A percentile compares a stretch with the other conserved stretches of the same genome.
These are phyloP conservation scores for Percina caprodes DNA, from an alignment of 2,113 vertebrate species.

Conservation along the genomic window DNA sequence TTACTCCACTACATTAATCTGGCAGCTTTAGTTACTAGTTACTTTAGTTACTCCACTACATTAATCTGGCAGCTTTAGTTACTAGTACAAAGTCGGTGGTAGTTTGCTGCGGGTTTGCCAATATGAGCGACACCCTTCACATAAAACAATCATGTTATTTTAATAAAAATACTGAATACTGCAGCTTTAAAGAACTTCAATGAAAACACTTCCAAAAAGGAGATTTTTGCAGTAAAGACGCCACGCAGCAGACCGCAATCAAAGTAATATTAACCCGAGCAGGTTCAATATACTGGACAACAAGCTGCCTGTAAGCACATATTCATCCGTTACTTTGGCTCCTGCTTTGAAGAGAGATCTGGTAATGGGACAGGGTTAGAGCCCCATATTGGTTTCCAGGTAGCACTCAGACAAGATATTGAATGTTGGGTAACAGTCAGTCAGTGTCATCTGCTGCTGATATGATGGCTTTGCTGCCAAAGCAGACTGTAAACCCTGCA, in stretches of 20 bases:
- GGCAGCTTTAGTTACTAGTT: too few relatives aligned
- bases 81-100: too few relatives aligned
- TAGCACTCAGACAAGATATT: neutral
- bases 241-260: neutral
- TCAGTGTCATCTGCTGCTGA: conserved; percentile 31
- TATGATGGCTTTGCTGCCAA: conserved; percentile 12
- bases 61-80: too few relatives aligned
- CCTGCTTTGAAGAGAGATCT: conserved; percentile 31
- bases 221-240: neutral
- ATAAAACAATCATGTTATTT: too few relatives aligned
- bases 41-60: too few relatives aligned
- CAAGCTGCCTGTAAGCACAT: neutral
- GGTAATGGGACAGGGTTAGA: neutral
- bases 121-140: too few relatives aligned
- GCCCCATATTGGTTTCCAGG: conserved; percentile 18
- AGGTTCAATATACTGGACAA: neutral
- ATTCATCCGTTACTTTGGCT: conserved; percentile 9
- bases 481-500: conserved; percentile 22
- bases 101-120: too few relatives aligned
- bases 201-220: neutral
- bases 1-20: too few relatives aligned
- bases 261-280: neutral
- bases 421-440: conserved; percentile 12
- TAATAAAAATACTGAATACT: too few relatives aligned
- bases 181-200: neutral